Conservation (phyloP, 1,140 invertebrate genomes). For the Drosophila mauritiana region DNA sequence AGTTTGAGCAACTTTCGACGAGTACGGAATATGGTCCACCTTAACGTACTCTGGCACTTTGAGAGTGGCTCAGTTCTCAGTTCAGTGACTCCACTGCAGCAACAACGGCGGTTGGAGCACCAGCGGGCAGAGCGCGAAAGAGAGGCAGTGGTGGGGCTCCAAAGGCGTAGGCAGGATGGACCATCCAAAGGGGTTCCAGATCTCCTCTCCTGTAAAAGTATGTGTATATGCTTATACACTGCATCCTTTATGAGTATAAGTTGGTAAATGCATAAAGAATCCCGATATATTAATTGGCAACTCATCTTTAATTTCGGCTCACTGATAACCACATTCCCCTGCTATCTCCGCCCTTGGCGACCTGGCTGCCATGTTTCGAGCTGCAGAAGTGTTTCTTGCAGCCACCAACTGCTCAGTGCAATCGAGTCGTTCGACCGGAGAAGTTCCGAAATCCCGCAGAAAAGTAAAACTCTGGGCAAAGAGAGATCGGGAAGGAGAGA, state of each 20-base stretch:
- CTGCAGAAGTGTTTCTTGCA: neutral
- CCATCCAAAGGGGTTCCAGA: neutral
- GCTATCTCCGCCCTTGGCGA: neutral
- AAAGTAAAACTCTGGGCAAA: neutral
- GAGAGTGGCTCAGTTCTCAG: neutral
- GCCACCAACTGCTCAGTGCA: neutral
- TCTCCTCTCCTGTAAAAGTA: neutral
- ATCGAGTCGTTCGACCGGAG: neutral
- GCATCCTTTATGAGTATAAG: neutral
- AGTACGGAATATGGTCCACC: neutral
- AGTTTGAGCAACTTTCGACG: neutral
- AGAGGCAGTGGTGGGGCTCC: neutral
- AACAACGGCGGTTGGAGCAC: neutral
- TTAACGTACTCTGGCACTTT: neutral
- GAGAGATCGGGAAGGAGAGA: neutral
- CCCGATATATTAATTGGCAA: no score
- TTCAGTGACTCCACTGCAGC: constrained; percentile 7
- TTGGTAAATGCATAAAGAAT: no score
- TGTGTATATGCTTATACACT: neutral
- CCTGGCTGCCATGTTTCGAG: neutral
- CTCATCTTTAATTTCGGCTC: no score
- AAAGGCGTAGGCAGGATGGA: neutral
- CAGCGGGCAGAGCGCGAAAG: neutral
- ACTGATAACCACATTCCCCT: neutral
- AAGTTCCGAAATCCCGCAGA: neutral